A percentile compares a stretch with the other conserved stretches of the same genome.
phyloP scores from a whole-genome alignment of 2,113 vertebrate species.

The Pterocles gutturalis region DNA sequence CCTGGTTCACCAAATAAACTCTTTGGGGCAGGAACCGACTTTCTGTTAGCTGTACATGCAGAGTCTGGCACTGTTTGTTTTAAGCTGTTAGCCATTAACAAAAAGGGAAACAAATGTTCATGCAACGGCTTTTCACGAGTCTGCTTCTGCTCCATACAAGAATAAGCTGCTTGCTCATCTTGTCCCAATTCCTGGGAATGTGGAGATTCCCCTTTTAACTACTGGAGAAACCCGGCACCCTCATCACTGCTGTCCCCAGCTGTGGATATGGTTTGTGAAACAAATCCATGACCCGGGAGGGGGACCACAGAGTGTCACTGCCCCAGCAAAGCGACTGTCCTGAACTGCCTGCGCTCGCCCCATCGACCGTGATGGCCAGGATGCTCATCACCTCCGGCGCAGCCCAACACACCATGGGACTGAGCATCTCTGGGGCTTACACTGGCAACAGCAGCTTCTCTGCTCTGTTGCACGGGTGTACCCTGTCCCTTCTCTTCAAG shows the following conservation, averaged over 20 bases:
- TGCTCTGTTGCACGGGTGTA: accelerated
- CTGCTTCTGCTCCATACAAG: background rate
- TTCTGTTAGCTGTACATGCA: background rate
- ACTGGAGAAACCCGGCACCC: background rate
- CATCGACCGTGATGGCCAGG: accelerated
- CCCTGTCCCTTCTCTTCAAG: background rate
- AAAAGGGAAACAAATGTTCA: background rate
- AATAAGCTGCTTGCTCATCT: background rate
- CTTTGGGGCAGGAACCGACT: background rate
- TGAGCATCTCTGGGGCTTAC: too few species aligned
- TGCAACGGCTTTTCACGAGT: background rate
- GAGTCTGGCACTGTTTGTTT: background rate
- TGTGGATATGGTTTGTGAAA: background rate
- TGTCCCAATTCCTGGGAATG: background rate
- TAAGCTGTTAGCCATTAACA: background rate
- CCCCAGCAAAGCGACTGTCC: accelerated
- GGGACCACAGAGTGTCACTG: background rate
- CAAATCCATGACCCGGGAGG: background rate
- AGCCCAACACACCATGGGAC: accelerated
- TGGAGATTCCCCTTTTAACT: background rate
- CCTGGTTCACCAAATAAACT: background rate
- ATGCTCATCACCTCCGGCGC: accelerated
- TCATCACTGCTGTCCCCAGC: background rate
- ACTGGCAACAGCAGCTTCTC: background rate
- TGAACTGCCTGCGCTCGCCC: accelerated